A percentile compares a stretch with the other conserved stretches of the same genome.
Conservation (phyloP, 1,140 invertebrate genomes). For the Eriocheir sinensis region DNA sequence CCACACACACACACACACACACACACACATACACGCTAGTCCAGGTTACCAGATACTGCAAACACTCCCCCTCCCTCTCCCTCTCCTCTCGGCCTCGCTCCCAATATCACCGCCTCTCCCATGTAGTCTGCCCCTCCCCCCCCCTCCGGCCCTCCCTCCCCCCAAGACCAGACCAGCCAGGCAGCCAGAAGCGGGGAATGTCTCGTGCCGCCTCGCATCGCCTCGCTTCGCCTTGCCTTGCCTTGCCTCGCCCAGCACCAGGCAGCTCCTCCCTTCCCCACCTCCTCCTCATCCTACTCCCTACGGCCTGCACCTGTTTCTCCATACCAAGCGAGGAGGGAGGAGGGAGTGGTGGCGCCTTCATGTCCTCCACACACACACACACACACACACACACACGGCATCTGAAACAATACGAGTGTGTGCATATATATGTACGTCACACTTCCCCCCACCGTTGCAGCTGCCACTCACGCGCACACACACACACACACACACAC, state of each 20-base stretch:
- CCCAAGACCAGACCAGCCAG: neutral
- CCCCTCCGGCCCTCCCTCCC: neutral
- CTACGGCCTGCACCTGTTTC: neutral
- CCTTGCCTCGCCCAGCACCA: neutral
- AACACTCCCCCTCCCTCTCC: neutral
- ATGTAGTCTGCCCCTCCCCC: too few species aligned
- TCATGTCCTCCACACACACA: too few species aligned
- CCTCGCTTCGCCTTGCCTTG: too few species aligned
- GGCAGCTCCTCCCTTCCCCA: neutral
- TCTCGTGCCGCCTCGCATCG: neutral
- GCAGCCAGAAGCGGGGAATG: neutral
- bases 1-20: too few species aligned
- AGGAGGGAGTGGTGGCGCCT: too few species aligned
- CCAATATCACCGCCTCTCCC: conserved; percentile 8
- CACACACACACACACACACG: conserved; percentile 5
- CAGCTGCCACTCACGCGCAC: too few species aligned
- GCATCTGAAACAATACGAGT: too few species aligned
- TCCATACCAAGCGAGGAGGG: neutral
- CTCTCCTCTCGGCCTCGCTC: conserved; percentile 25
- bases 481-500: too few species aligned
- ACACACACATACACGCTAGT: too few species aligned
- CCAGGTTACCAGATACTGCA: conserved; percentile 30
- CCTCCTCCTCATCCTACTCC: too few species aligned
- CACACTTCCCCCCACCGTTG: too few species aligned
- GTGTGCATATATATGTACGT: too few species aligned